Evolutionary conservation across 2,888 invertebrate genomes (phyloP), one percentile per base, ranked within the genome.

Genomic region (Gasteruption jaculator): DNA sequence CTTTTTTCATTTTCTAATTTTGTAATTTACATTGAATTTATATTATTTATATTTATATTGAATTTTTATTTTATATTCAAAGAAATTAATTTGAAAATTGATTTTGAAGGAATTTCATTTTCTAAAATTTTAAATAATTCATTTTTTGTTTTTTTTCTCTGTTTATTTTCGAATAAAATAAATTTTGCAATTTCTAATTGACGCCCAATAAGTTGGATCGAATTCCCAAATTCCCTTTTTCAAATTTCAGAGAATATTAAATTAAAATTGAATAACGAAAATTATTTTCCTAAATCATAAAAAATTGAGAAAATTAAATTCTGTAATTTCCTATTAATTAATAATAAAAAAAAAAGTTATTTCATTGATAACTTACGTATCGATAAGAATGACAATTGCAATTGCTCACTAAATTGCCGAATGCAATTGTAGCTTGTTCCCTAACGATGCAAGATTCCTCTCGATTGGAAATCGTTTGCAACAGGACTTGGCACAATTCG

Each of bases 401-500:
- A 49, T 68, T 64, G 38, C 57, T 60, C 6, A 68, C 55, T 31
- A 78, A 61, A 65, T 77, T 76, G 7, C 71, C 68, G 24, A 78
- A 61, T 10, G 78, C 63, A 16, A 71, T 61, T n/a, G 75, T 76
- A 8, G 77, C 77, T 56, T 78, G 74, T 60, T 79, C 79, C 45
- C 74, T 67, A 1, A 78, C 76, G 25, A 78, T 63, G 50, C 72
- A 74, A 1, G 78, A 73, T 60, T 79, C 79, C 20, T 69, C 72
- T 44, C 73, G 66, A 57, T 76, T 58, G 5, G 52, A 53, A 31
- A 65, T 53, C 40, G 50, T 54, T 31, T 59, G 54, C 31, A 65
- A 50, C 25, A 68, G 48, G 3, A 57, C 52, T 33, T 61, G 56
- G 41, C 60, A 64, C 29, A 70, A 48, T 43, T 62, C 68, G 34